Conservation (phyloP, 2,797 vertebrate species). For the Pipistrellus kuhlii region DNA sequence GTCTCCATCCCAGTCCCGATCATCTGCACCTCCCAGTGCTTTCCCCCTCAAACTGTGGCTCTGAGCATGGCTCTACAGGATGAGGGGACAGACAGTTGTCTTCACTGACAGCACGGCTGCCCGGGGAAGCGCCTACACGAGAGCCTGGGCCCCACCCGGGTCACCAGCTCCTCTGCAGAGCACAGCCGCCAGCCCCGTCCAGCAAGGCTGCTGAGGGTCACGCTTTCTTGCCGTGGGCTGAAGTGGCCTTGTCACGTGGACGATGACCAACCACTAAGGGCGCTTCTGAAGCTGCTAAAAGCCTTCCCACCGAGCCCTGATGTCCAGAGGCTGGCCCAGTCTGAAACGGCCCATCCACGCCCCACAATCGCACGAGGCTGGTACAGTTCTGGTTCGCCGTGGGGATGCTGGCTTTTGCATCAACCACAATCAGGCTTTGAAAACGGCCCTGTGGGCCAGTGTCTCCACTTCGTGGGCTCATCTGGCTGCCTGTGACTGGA, state of each 20-base stretch:
- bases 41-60: constrained; percentile 89
- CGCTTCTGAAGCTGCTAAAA: constrained; percentile 90
- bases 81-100: constrained; percentile 86
- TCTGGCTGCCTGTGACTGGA: constrained; percentile 95
- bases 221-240: constrained; percentile 90
- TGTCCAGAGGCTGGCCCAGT: constrained; percentile 92
- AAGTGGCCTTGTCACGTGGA: constrained; percentile 97
- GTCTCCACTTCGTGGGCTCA: constrained; percentile 91
- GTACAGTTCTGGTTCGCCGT: constrained; percentile 95
- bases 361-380: constrained; percentile 90
- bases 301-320: constrained; percentile 87
- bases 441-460: constrained; percentile 95
- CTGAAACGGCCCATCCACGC: constrained; percentile 92
- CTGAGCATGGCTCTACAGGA: constrained; percentile 91
- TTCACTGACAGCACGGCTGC: background rate
- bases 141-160: constrained; percentile 85
- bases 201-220: constrained; percentile 95
- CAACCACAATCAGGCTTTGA: constrained; percentile 91
- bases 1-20: constrained; percentile 94
- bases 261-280: constrained; percentile 90
- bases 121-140: background rate
- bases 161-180: constrained; percentile 92
- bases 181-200: constrained; percentile 93
- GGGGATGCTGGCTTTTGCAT: constrained; percentile 96
- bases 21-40: constrained; percentile 91